Evolutionary conservation across 2,113 vertebrate species (phyloP).

Genomic region (Seriola rivoliana): DNA sequence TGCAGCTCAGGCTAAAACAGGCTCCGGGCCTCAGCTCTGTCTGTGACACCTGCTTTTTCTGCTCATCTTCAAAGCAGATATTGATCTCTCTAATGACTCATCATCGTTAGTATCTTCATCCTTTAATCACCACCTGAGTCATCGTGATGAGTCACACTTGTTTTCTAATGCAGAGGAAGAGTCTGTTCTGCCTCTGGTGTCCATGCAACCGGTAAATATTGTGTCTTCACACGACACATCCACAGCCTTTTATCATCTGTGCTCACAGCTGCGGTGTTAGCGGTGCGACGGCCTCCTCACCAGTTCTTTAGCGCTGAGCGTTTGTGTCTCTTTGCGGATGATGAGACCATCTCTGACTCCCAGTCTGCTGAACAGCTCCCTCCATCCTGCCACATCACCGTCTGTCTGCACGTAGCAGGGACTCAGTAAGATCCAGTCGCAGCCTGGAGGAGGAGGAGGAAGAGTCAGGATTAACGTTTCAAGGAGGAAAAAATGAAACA

Average conservation of each 20-base stretch:
- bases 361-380: constrained; percentile 79
- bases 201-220: constrained; percentile 70
- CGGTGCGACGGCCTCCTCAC: constrained; percentile 63
- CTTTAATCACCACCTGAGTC: constrained; percentile 53
- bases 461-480: background rate
- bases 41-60: constrained; percentile 42
- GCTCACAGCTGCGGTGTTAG: background rate
- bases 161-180: constrained; percentile 22
- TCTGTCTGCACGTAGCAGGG: constrained; percentile 81
- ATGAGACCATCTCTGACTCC: constrained; percentile 85
- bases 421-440: constrained; percentile 83
- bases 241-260: constrained; percentile 2
- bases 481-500: background rate
- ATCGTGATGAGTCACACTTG: constrained; percentile 23
- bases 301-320: constrained; percentile 77
- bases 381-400: constrained; percentile 80
- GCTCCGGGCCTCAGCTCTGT: constrained; percentile 7
- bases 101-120: constrained; percentile 41
- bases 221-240: constrained; percentile 25
- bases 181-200: constrained; percentile 29
- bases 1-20: constrained; percentile 49
- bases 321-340: constrained; percentile 81
- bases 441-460: constrained; percentile 68
- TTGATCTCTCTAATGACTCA: constrained; percentile 50
- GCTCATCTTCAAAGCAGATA: constrained; percentile 44